Percentiles rank a stretch among this genome's conserved stretches.
Conservation (phyloP, 2,113 vertebrate genomes). For the Cinclus cinclus region DNA sequence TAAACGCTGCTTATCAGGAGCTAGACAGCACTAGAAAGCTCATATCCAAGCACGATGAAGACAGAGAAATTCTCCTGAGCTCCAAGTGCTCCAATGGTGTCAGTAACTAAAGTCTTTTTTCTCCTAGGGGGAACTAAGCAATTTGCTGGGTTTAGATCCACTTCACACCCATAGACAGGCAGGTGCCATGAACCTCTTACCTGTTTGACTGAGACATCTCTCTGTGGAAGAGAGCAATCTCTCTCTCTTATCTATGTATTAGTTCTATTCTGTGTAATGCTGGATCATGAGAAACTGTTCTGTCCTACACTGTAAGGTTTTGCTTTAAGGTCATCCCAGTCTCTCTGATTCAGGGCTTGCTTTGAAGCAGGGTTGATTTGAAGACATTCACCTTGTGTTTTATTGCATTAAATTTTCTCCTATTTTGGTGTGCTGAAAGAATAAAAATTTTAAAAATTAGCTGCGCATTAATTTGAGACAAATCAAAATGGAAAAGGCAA, state of each 20-base stretch:
- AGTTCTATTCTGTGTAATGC: neutral
- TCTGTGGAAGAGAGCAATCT: neutral
- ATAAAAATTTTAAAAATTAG: neutral
- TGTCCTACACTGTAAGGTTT: neutral
- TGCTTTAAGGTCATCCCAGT: neutral
- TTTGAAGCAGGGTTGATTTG: neutral
- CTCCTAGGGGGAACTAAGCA: neutral
- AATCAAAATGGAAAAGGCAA: neutral
- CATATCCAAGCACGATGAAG: neutral
- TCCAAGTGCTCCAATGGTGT: neutral
- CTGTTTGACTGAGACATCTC: neutral
- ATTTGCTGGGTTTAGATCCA: neutral
- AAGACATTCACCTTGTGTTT: neutral
- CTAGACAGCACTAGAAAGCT: neutral
- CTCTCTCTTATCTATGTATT: neutral
- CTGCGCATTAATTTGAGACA: neutral
- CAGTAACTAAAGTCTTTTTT: neutral
- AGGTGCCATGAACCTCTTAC: neutral
- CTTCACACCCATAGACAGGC: neutral
- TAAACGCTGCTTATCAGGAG: neutral
- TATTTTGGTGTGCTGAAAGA: neutral
- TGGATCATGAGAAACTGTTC: neutral
- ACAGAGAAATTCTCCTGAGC: neutral
- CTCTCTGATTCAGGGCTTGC: neutral
- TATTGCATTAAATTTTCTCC: neutral